Evolutionary conservation across 1,140 invertebrate species (phyloP), one percentile per base, ranked within the genome.

Genomic region (Physella acuta): DNA sequence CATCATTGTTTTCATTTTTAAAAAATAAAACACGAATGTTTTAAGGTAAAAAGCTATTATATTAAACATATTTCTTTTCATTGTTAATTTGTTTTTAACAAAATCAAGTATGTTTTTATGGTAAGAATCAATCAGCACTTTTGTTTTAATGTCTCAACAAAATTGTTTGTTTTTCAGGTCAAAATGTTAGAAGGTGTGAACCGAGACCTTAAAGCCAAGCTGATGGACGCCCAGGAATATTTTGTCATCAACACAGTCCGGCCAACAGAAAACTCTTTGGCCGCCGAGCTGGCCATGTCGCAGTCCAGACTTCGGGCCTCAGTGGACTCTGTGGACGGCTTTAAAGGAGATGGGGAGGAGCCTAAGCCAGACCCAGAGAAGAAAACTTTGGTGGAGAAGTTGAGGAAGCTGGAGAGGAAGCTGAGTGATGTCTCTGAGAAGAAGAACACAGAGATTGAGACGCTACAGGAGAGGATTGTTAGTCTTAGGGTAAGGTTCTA

Each of bases 401-500:
- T 79, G 0, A 72, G 69, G 26, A 68, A 74, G 51, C 66, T 81
- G 17, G 76, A 82, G 68, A 68, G 71, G 37, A 72, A 78, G 56
- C 51, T 83, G n/a, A 67, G 75, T 37, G 52, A 71, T 34, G 56
- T 76, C 5, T 56, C 72, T 20, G 79, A 81, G 52, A 71, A 75
- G 52, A 81, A 81, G 60, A 75, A 79, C 65, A 58, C 66, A 16
- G 78, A 79, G 62, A 79, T 80, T 56, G 79, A 75, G 59, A 68
- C 53, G 53, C 73, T 82, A 34, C 74, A 80, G 53, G 78, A 81
- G 69, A 69, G 73, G 52, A 68, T 81, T 28, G 76, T 73, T 16
- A 71, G 73, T 28, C 52, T 78, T 30, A 69, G 73, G 60, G 70
- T 66, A 34, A n/a, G n/a, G n/a, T n/a, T n/a, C n/a, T n/a, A n/a